Base-by-base conservation (phyloP, 2,888 invertebrate species). In the Orthonevra nobilis region DNA sequence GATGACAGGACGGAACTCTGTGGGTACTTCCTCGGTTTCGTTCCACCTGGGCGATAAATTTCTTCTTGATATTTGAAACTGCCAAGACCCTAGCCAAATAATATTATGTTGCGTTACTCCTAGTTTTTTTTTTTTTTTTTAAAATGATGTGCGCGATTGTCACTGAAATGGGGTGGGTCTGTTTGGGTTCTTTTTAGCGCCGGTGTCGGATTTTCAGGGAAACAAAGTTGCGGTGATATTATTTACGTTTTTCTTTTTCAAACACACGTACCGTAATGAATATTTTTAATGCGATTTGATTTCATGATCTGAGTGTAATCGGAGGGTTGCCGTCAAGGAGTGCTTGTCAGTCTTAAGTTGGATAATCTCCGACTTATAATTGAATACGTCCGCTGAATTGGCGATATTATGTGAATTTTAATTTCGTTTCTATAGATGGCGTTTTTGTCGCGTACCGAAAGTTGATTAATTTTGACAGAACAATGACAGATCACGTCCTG, bases 21-120 rank as follows among this genome's bases (percentile, higher is more conserved):
- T 28, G 23, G 34, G 14, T 14, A 36, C n/a, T n/a, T n/a, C n/a
- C 32, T 61, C 32, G 15, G 50, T 69, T 75, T 75, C 40, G 32
- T 56, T 42, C 40, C 69, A 75, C 54, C 69, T 75, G 69, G 69
- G 20, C 48, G 48, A 48, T 50, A 34, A 19, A 17, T 50, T 32
- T 1, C 42, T 44, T 1, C 10, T 38, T 30, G 44, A 46, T 54
- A 54, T 12, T 32, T 40, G 40, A 60, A 52, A 66, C 58, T 20
- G 19, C 17, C n/a, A n/a, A n/a, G 14, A 36, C 36, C 34, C 2
- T 64, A 34, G 32, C 40, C 20, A 42, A 58, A 40, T 50, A 46
- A n/a, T n/a, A n/a, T 28, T 36, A 9, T 15, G 5, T 26, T 48
- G 19, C 17, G 14, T 30, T 23, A 9, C 3, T 44, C 54, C 28